Base-by-base conservation (phyloP, 2,113 vertebrate genomes). In the Lates calcarifer region DNA sequence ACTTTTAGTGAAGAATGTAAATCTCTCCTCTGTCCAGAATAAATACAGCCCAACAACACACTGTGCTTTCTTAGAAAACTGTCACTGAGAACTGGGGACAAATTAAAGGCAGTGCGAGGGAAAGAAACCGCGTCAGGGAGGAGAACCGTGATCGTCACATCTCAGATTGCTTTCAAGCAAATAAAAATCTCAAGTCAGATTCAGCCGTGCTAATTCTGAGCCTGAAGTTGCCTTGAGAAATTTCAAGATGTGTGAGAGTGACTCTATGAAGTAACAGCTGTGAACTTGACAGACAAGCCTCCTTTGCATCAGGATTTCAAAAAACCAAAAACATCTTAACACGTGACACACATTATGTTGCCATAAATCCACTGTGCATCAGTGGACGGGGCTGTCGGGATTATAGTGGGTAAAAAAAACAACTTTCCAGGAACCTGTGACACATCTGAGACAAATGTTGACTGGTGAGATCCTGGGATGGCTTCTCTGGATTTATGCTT, bases 401-500 rank as follows among this genome's bases (percentile, higher is more conserved):
- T 67, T 63, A 75, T n/a, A 60, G 41, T 22, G 57, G 22, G 13
- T 17, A 14, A 31, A 51, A 43, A 45, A 64, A 45, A 47, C 31
- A 61, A 33, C 11, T n/a, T 53, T 51, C 45, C 22, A 11, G 49
- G 22, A 77, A 60, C 37, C 35, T 58, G 20, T n/a, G 18, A 58
- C 57, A 18, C 51, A 60, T 82, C 47, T 5, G 29, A 76, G 66
- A 85, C 69, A 65, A 65, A 69, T 37, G 58, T 24, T 57, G 49
- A 78, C n/a, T 22, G 70, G 33, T 47, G 26, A 69, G 69, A 77
- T 83, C 56, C 35, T 28, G 4, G 35, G 55, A 62, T 51, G 37
- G 13, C 28, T 41, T 79, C 4, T 58, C 53, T 37, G 67, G 62
- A 68, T 77, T 83, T 88, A 95, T 12, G 94, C 86, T 65, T 95